These are phyloP conservation scores for Numenius arquata DNA, from an alignment of 2,113 vertebrate genomes.

Conservation along the genomic window DNA sequence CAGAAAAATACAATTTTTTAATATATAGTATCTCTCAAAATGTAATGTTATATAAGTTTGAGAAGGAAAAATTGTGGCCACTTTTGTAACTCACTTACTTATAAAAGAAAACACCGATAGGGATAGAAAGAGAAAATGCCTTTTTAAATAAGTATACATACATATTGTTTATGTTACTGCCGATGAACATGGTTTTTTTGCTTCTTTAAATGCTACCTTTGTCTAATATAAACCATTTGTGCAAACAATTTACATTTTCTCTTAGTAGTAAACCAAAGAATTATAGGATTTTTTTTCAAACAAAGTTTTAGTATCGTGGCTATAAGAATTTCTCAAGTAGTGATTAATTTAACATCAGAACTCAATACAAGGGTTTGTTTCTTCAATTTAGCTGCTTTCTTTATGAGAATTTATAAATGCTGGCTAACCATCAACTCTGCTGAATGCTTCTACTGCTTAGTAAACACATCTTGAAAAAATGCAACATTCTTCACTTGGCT, in stretches of 20 bases:
- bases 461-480: neutral
- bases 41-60: neutral
- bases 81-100: neutral
- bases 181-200: neutral
- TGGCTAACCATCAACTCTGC: neutral
- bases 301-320: neutral
- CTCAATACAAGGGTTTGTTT: neutral
- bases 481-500: neutral
- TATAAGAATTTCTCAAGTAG: neutral
- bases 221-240: slow-evolving; percentile 23
- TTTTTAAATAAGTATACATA: neutral
- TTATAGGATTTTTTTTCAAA: neutral
- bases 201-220: neutral
- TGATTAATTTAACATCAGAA: neutral
- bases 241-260: neutral
- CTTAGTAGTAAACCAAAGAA: neutral
- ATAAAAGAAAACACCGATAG: neutral
- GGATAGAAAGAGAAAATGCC: neutral
- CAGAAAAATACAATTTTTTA: neutral
- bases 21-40: neutral
- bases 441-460: neutral
- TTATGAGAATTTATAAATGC: neutral
- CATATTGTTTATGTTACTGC: neutral
- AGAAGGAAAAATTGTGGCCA: neutral
- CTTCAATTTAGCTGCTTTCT: neutral